These are phyloP conservation scores for Scrobipalpa costella DNA, from an alignment of 2,888 invertebrate genomes.

Conservation along the genomic window DNA sequence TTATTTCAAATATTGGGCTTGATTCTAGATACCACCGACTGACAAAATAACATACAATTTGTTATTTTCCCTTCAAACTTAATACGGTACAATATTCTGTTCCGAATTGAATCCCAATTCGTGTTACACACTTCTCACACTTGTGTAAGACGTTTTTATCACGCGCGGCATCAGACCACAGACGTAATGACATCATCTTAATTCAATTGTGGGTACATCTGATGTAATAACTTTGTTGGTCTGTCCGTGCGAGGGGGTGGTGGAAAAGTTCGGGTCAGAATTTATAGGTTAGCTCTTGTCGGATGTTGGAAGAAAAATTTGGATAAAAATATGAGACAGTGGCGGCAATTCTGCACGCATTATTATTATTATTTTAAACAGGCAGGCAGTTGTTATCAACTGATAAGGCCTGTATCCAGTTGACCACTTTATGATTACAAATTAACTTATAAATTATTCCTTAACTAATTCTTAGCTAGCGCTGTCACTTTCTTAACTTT, in stretches of 20 bases:
- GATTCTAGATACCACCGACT: neutral
- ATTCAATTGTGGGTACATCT: conserved; percentile 67
- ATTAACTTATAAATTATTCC: too few relatives aligned
- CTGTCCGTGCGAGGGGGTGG: conserved; percentile 13
- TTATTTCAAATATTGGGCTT: too few relatives aligned
- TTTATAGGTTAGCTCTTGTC: neutral
- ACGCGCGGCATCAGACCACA: conserved; percentile 40
- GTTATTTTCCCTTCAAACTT: neutral
- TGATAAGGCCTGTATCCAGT: too few relatives aligned
- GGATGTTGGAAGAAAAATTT: too few relatives aligned
- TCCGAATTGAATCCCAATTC: neutral
- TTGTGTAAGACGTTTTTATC: conserved; percentile 46
- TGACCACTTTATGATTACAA: too few relatives aligned
- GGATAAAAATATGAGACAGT: too few relatives aligned
- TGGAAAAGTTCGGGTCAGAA: neutral
- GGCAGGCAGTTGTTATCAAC: too few relatives aligned
- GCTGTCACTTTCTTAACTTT: too few relatives aligned
- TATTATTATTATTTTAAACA: too few relatives aligned
- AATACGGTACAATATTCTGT: neutral
- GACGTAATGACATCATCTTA: conserved; percentile 60
- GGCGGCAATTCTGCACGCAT: too few relatives aligned
- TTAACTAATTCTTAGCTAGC: too few relatives aligned
- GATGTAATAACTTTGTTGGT: conserved; percentile 56
- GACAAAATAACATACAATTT: too few relatives aligned
- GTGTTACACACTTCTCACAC: conserved; percentile 14